These are phyloP conservation scores for Caenorhabditis macrosperma DNA, from an alignment of 2,888 invertebrate species.

Conservation along the genomic window DNA sequence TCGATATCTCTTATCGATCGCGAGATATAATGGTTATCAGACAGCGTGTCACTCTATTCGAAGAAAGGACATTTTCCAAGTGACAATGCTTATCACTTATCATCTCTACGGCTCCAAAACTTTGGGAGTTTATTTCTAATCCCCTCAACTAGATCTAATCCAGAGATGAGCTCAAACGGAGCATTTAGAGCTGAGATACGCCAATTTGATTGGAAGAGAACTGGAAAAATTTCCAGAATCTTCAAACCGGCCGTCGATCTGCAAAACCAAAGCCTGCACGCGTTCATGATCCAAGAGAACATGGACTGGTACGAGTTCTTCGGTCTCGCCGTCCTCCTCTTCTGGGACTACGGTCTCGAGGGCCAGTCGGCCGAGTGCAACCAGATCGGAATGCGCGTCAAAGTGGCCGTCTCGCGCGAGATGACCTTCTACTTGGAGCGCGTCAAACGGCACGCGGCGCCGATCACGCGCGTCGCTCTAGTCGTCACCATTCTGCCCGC, in stretches of 20 bases:
- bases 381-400: conserved; percentile 16
- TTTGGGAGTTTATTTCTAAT: too few species aligned
- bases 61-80: too few species aligned
- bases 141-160: too few species aligned
- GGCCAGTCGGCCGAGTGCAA: conserved; percentile 53
- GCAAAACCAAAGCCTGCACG: conserved; percentile 40
- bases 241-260: conserved; percentile 48
- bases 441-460: conserved; percentile 35
- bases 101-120: too few species aligned
- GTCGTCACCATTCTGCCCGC: conserved; percentile 41
- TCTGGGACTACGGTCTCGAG: conserved; percentile 63
- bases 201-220: too few species aligned
- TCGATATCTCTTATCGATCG: too few species aligned
- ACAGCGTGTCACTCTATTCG: too few species aligned
- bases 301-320: conserved; percentile 57
- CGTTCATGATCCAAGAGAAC: conserved; percentile 23
- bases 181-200: too few species aligned
- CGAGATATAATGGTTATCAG: too few species aligned
- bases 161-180: too few species aligned
- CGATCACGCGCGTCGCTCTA: conserved; percentile 21
- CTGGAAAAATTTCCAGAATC: conserved; percentile 49
- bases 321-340: conserved; percentile 28
- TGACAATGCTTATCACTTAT: too few species aligned
- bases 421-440: conserved; percentile 40
- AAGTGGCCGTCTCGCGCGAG: conserved; percentile 37